Percentiles rank a stretch among this genome's conserved stretches.
Evolutionary conservation across 2,888 invertebrate genomes (phyloP).

Genomic region (Sarcophaga rosellei): DNA sequence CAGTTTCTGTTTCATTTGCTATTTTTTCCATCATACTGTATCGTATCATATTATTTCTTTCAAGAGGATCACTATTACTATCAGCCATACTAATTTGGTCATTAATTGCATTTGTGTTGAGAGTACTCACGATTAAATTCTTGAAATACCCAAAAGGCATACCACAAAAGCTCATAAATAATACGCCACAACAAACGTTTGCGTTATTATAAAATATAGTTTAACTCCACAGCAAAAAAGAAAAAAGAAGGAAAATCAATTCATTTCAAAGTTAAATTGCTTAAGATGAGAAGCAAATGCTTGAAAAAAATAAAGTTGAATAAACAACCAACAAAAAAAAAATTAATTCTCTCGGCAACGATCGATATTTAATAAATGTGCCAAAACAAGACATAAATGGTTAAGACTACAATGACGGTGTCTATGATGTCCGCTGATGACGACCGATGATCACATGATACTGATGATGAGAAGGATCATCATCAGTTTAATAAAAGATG

Average conservation of each 20-base stretch:
- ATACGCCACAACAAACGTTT: slow-evolving; percentile 50
- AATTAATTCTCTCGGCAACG: slow-evolving; percentile 53
- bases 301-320: slow-evolving; percentile 9
- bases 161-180: slow-evolving; percentile 72
- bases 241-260: not conserved
- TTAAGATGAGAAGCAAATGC: slow-evolving; percentile 32
- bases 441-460: slow-evolving; percentile 19
- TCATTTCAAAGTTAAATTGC: not conserved
- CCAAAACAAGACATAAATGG: slow-evolving; percentile 67
- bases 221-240: not conserved
- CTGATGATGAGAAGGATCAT: slow-evolving; percentile 50
- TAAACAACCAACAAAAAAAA: not conserved
- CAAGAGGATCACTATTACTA: slow-evolving; percentile 41
- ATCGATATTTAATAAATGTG: slow-evolving; percentile 70
- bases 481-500: slow-evolving; percentile 30
- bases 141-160: slow-evolving; percentile 72
- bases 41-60: slow-evolving; percentile 14
- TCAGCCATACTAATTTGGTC: slow-evolving; percentile 69
- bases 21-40: not conserved
- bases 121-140: slow-evolving; percentile 72
- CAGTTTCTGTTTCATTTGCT: not conserved
- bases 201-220: not conserved
- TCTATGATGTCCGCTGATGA: slow-evolving; percentile 54
- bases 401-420: slow-evolving; percentile 62
- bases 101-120: slow-evolving; percentile 72